A percentile compares a stretch with the other conserved stretches of the same genome.
phyloP scores from a whole-genome alignment of 2,113 vertebrate species.

The Thalassoma bifasciatum region DNA sequence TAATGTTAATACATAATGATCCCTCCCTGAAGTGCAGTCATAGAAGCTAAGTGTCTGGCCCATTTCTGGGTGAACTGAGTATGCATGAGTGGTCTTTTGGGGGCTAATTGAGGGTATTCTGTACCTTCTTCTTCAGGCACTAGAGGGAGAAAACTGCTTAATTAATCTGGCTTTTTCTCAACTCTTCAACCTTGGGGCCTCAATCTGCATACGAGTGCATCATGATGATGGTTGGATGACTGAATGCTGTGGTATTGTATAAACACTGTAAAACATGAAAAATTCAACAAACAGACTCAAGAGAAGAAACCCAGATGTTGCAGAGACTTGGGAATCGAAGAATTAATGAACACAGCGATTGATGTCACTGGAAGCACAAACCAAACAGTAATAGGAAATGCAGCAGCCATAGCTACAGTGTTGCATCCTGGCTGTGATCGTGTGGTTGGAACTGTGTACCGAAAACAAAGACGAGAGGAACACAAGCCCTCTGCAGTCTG shows the following conservation, averaged over 20 bases:
- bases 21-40: not conserved
- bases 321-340: not conserved
- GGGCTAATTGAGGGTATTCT: not conserved
- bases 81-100: not conserved
- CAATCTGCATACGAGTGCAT: too few species aligned
- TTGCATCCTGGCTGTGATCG: not conserved
- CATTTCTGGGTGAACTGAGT: not conserved
- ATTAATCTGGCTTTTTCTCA: not conserved
- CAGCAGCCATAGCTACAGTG: not conserved
- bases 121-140: not conserved
- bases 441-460: slow-evolving; percentile 1
- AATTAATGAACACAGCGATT: not conserved
- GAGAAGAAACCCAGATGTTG: not conserved
- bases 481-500: slow-evolving; percentile 11
- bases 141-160: not conserved
- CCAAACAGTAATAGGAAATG: not conserved
- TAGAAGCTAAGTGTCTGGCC: not conserved
- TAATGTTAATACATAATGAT: not conserved
- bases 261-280: not conserved
- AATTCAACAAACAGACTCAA: not conserved
- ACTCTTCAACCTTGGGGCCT: not conserved
- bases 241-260: not conserved
- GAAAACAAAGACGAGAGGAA: slow-evolving; percentile 3
- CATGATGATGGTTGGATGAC: too few species aligned
- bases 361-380: not conserved